These are phyloP conservation scores for Trichopria drosophilae DNA, from an alignment of 2,888 invertebrate genomes.

Conservation along the genomic window DNA sequence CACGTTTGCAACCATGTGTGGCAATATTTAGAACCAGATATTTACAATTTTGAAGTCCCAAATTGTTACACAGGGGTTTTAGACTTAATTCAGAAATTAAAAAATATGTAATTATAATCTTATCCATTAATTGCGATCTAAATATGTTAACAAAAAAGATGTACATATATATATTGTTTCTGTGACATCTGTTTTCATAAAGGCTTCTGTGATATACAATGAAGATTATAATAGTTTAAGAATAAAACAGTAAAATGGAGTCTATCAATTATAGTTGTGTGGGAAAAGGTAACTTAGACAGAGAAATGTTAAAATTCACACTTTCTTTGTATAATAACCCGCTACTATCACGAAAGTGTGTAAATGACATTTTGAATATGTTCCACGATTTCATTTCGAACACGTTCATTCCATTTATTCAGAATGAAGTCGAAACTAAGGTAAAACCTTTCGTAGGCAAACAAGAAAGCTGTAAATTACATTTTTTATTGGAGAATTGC, in stretches of 20 bases:
- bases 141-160: too few species aligned
- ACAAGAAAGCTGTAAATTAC: conserved; percentile 1
- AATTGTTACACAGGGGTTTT: conserved; percentile 14
- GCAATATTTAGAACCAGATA: neutral
- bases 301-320: too few species aligned
- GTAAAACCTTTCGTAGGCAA: conserved; percentile 11
- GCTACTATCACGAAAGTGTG: conserved; percentile 19
- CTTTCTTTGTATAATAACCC: too few species aligned
- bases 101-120: conserved; percentile 7
- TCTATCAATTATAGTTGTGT: too few species aligned
- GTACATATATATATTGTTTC: too few species aligned
- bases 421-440: conserved; percentile 15
- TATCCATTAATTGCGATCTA: too few species aligned
- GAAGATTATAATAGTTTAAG: too few species aligned
- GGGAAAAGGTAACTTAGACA: too few species aligned
- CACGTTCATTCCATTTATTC: conserved; percentile 17
- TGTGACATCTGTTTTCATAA: too few species aligned
- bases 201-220: too few species aligned
- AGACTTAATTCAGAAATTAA: conserved; percentile 17
- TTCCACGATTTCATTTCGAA: conserved; percentile 13
- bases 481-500: conserved; percentile 18
- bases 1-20: too few species aligned
- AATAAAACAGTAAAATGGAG: too few species aligned
- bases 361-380: conserved; percentile 11
- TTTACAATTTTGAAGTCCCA: neutral